Evolutionary conservation across 2,888 invertebrate genomes (phyloP).

Genomic region (Disparrhopalites patrizii): DNA sequence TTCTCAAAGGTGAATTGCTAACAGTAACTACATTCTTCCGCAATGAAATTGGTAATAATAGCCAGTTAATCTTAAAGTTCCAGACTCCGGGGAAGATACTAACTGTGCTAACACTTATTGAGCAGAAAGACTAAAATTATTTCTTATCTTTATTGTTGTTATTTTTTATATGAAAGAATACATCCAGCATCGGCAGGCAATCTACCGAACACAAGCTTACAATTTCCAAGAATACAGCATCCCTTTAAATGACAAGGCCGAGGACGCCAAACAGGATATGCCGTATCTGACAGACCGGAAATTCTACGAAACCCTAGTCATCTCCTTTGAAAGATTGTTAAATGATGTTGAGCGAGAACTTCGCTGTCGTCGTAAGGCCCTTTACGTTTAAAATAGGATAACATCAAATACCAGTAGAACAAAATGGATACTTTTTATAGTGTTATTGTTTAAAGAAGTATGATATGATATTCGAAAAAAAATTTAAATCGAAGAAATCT

Average conservation of each 20-base stretch:
- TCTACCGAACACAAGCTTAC: neutral
- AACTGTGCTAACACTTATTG: no score
- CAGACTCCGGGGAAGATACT: no score
- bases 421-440: no score
- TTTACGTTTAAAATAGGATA: neutral
- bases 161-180: neutral
- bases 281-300: neutral
- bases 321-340: neutral
- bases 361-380: neutral
- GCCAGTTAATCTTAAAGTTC: no score
- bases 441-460: no score
- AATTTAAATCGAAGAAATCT: neutral
- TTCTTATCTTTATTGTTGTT: no score
- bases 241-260: neutral
- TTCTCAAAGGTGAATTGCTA: neutral
- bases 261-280: neutral
- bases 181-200: neutral
- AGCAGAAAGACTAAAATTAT: no score
- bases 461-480: neutral
- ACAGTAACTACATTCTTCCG: no score
- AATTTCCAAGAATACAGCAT: neutral
- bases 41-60: no score
- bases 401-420: no score
- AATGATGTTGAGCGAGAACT: neutral
- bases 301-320: neutral